Evolutionary conservation across 2,113 vertebrate species (phyloP).

Genomic region (Cathartes aura): DNA sequence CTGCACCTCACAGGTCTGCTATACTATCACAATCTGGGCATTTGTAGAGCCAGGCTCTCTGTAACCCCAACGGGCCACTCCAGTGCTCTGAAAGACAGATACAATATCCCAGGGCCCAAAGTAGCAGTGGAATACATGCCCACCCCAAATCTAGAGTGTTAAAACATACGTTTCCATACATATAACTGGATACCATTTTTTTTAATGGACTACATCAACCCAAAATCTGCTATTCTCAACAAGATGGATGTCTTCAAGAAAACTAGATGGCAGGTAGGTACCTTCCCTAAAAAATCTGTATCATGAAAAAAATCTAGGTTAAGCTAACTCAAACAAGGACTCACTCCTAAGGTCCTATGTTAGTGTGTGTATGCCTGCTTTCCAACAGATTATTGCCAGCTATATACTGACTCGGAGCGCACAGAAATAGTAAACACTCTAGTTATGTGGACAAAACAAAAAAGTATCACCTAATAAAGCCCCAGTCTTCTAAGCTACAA

Average conservation of each 20-base stretch:
- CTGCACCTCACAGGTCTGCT: neutral
- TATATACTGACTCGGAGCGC: neutral
- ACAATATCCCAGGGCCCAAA: neutral
- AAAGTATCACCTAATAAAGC: neutral
- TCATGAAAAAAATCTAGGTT: neutral
- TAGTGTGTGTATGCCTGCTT: neutral
- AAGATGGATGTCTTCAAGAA: neutral
- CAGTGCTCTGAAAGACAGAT: neutral
- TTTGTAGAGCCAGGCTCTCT: neutral
- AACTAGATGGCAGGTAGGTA: neutral
- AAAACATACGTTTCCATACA: accelerated
- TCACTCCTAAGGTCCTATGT: neutral
- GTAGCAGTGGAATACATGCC: accelerated
- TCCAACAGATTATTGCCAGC: neutral
- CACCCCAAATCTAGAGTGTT: neutral
- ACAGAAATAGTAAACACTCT: neutral
- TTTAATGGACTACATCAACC: neutral
- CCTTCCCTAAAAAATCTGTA: neutral
- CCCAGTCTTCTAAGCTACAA: neutral
- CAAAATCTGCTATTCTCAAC: neutral
- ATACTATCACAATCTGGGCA: neutral
- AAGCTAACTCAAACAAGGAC: neutral
- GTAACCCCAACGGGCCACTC: neutral
- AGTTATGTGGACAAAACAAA: accelerated
- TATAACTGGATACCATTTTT: neutral